Percentiles rank a stretch among this genome's conserved stretches.
Conservation (phyloP, 1,140 invertebrate genomes). For the Hormaphis cornu region DNA sequence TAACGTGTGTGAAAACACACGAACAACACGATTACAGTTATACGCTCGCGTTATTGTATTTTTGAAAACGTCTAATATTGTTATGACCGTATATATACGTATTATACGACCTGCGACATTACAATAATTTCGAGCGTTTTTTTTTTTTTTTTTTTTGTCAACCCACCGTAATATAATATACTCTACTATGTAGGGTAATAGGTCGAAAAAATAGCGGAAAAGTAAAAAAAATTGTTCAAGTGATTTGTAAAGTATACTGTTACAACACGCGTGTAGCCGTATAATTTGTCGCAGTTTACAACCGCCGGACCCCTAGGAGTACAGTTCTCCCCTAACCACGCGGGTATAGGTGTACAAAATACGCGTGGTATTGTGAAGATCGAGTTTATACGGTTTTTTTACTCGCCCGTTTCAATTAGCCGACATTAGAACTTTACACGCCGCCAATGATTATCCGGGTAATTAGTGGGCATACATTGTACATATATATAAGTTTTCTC, state of each 20-base stretch:
- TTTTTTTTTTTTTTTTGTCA: too few relatives aligned
- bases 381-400: background rate
- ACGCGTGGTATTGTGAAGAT: background rate
- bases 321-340: too few relatives aligned
- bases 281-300: too few relatives aligned
- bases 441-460: background rate
- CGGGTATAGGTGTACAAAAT: too few relatives aligned
- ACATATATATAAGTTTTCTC: constrained; percentile 15
- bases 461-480: constrained; percentile 15
- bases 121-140: background rate
- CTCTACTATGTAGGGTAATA: background rate
- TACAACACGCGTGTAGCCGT: too few relatives aligned
- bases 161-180: background rate
- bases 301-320: too few relatives aligned
- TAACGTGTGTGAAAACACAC: constrained; percentile 10
- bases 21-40: background rate
- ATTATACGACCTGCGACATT: too few relatives aligned
- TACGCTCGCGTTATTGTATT: background rate
- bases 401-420: constrained; percentile 22
- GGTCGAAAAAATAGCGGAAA: background rate
- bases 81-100: too few relatives aligned
- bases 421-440: background rate
- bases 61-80: background rate
- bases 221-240: background rate
- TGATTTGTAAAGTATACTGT: background rate